These are phyloP conservation scores for Pandemis corylana DNA, from an alignment of 2,888 invertebrate species.

Conservation along the genomic window DNA sequence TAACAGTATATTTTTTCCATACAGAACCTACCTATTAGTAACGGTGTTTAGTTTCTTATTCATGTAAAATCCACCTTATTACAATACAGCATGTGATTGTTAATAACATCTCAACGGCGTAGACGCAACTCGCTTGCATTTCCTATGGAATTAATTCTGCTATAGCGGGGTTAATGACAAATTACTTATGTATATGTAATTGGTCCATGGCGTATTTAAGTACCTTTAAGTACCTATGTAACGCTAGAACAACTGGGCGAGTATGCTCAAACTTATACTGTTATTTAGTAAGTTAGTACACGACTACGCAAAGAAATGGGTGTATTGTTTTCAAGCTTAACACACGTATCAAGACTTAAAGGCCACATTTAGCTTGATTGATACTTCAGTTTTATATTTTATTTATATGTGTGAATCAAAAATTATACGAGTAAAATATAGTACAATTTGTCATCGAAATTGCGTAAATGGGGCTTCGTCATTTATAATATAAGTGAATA, in stretches of 20 bases:
- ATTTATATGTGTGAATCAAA: too few species aligned
- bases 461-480: too few species aligned
- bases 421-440: too few species aligned
- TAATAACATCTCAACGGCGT: slow-evolving; percentile 18
- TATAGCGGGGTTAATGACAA: slow-evolving; percentile 25
- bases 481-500: neutral
- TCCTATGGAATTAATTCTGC: slow-evolving; percentile 33
- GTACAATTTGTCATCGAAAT: too few species aligned
- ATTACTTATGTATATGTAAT: slow-evolving; percentile 17
- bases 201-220: slow-evolving; percentile 1
- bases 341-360: too few species aligned
- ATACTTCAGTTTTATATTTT: too few species aligned
- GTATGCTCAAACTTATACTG: neutral
- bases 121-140: slow-evolving; percentile 31
- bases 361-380: too few species aligned
- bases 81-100: neutral
- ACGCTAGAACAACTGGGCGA: neutral
- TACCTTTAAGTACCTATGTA: neutral
- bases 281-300: neutral
- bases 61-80: slow-evolving; percentile 9
- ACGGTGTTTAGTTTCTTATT: slow-evolving; percentile 15
- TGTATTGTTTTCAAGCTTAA: too few species aligned
- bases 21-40: slow-evolving; percentile 24
- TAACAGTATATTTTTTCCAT: slow-evolving; percentile 28
- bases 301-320: too few species aligned